Evolutionary conservation across 2,888 invertebrate genomes (phyloP).

Genomic region (Chloromyia formosa): DNA sequence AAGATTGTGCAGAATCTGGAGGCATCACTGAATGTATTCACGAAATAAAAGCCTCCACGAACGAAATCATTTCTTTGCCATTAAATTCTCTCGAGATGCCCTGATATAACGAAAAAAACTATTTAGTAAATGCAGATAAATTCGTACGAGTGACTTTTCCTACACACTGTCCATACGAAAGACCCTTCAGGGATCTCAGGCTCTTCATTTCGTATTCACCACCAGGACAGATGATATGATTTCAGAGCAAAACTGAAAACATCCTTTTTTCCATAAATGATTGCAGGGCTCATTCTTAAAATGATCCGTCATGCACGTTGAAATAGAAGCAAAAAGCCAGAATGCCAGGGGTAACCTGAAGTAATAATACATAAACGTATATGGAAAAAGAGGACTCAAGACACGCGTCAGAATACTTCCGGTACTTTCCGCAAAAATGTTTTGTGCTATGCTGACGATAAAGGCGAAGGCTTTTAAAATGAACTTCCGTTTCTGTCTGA

Average conservation of each 20-base stretch:
- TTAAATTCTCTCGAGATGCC: too few species aligned
- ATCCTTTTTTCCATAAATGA: background rate
- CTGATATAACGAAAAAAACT: too few species aligned
- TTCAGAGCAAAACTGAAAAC: constrained; percentile 5
- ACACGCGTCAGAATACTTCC: constrained; percentile 55
- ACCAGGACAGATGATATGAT: constrained; percentile 14
- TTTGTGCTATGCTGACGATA: constrained; percentile 44
- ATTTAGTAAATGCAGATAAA: background rate
- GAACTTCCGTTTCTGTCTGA: constrained; percentile 50
- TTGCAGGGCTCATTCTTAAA: constrained; percentile 22
- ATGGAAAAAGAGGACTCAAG: constrained; percentile 51
- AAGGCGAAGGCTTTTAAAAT: constrained; percentile 46
- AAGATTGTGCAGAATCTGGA: too few species aligned
- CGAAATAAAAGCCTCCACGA: too few species aligned
- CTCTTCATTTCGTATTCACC: background rate
- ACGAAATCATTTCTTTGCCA: too few species aligned
- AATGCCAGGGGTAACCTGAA: constrained; percentile 45
- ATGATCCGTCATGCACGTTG: constrained; percentile 29
- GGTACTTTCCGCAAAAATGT: constrained; percentile 50
- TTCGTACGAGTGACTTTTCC: too few species aligned
- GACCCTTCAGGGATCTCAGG: too few species aligned
- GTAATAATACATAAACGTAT: constrained; percentile 34
- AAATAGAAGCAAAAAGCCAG: constrained; percentile 42
- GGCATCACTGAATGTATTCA: too few species aligned
- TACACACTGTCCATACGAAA: too few species aligned